Conservation (phyloP, 2,888 invertebrate genomes). For the Autographa gamma region DNA sequence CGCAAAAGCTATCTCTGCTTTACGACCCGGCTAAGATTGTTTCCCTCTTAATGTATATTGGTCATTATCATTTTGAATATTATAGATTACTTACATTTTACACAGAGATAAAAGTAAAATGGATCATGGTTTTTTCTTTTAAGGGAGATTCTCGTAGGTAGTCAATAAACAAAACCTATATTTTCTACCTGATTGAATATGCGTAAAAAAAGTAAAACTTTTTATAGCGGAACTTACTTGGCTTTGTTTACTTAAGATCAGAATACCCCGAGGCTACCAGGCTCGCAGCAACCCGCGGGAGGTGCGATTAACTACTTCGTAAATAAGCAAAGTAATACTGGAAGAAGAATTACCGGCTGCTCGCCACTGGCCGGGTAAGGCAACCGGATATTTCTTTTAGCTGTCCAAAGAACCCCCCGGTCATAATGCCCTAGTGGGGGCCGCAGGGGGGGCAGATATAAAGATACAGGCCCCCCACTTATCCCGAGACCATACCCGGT, state of each 20-base stretch:
- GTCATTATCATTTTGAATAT: slow-evolving; percentile 44
- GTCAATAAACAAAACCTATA: slow-evolving; percentile 18
- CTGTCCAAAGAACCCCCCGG: slow-evolving; percentile 89
- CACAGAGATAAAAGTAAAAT: neutral
- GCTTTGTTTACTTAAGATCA: slow-evolving; percentile 55
- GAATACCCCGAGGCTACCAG: slow-evolving; percentile 61
- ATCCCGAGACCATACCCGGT: slow-evolving; percentile 86
- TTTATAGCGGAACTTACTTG: slow-evolving; percentile 44
- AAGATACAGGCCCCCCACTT: slow-evolving; percentile 88
- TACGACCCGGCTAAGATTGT: slow-evolving; percentile 56
- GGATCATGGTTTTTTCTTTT: neutral
- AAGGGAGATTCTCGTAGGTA: neutral
- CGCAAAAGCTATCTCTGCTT: slow-evolving; percentile 55
- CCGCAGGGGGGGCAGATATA: slow-evolving; percentile 86
- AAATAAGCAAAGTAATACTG: slow-evolving; percentile 85
- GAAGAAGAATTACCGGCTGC: slow-evolving; percentile 85
- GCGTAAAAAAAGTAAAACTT: slow-evolving; percentile 30
- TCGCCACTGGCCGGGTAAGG: slow-evolving; percentile 79
- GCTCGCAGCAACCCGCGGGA: slow-evolving; percentile 69
- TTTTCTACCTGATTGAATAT: slow-evolving; percentile 12
- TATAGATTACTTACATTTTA: neutral
- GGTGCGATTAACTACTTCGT: slow-evolving; percentile 81
- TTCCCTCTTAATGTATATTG: slow-evolving; percentile 52
- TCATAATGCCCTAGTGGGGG: slow-evolving; percentile 86
- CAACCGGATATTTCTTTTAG: slow-evolving; percentile 89